A percentile compares a stretch with the other conserved stretches of the same genome.
phyloP scores from a whole-genome alignment of 1,140 invertebrate species.

The Sogatella furcifera region DNA sequence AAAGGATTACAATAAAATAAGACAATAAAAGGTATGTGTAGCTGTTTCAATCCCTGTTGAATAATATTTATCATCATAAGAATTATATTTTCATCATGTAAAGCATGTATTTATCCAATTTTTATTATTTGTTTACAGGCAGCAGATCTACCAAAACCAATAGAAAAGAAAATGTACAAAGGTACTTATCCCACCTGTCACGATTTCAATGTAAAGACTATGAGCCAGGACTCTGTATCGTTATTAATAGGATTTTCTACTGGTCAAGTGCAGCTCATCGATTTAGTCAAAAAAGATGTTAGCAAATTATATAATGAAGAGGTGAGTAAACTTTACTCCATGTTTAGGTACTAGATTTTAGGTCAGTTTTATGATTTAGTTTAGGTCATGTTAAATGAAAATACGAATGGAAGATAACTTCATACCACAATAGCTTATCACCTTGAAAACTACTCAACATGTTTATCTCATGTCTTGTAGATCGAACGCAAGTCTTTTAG shows the following conservation, averaged over 20 bases:
- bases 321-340: constrained; percentile 41
- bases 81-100: background rate
- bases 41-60: no score
- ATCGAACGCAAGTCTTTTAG: no score
- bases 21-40: no score
- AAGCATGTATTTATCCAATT: background rate
- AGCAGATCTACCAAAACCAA: constrained; percentile 87
- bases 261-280: constrained; percentile 94
- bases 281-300: constrained; percentile 91
- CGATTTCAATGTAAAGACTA: constrained; percentile 86
- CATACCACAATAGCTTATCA: no score
- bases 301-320: constrained; percentile 98
- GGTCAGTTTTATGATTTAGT: background rate
- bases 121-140: constrained; percentile 34
- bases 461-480: no score
- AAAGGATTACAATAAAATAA: no score
- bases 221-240: constrained; percentile 68
- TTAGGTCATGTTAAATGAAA: no score
- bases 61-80: no score
- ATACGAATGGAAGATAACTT: no score
- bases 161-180: constrained; percentile 97
- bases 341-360: no score
- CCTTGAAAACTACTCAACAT: no score
- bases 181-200: constrained; percentile 98
- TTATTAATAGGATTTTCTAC: constrained; percentile 94